These are phyloP conservation scores for Linepithema humile DNA, from an alignment of 1,140 invertebrate genomes.

Conservation along the genomic window DNA sequence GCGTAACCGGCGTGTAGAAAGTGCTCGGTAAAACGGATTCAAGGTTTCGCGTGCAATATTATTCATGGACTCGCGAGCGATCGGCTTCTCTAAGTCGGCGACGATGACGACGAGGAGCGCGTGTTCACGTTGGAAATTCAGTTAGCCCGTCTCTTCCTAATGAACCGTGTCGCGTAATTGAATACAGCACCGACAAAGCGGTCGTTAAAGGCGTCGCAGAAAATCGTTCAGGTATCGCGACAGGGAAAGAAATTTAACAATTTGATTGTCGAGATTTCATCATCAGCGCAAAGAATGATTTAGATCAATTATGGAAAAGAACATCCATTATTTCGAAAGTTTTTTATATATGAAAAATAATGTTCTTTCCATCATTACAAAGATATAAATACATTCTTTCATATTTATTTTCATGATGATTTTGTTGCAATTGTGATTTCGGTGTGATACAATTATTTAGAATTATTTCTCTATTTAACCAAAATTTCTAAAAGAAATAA, in stretches of 20 bases:
- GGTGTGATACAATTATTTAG: background rate
- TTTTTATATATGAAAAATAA: background rate
- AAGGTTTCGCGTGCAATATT: conserved; percentile 37
- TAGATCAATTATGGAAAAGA: background rate
- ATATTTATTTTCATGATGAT: background rate
- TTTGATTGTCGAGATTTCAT: background rate
- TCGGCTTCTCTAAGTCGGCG: conserved; percentile 32
- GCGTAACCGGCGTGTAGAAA: conserved; percentile 40
- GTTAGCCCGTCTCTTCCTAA: conserved; percentile 59
- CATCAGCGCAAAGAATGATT: background rate
- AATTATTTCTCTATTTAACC: background rate
- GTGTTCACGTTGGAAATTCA: conserved; percentile 60
- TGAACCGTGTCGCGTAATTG: conserved; percentile 62
- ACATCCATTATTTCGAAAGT: background rate
- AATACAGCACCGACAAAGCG: conserved; percentile 44
- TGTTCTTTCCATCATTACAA: background rate
- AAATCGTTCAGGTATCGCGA: conserved; percentile 10
- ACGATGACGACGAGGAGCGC: conserved; percentile 21
- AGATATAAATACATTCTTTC: background rate
- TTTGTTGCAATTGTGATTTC: background rate
- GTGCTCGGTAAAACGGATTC: conserved; percentile 44
- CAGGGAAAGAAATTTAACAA: background rate
- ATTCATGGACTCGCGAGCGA: conserved; percentile 32
- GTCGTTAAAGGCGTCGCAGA: conserved; percentile 1
- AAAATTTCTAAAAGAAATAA: background rate